Evolutionary conservation across 2,888 invertebrate species (phyloP).

Genomic region (Microctonus hyperodae): DNA sequence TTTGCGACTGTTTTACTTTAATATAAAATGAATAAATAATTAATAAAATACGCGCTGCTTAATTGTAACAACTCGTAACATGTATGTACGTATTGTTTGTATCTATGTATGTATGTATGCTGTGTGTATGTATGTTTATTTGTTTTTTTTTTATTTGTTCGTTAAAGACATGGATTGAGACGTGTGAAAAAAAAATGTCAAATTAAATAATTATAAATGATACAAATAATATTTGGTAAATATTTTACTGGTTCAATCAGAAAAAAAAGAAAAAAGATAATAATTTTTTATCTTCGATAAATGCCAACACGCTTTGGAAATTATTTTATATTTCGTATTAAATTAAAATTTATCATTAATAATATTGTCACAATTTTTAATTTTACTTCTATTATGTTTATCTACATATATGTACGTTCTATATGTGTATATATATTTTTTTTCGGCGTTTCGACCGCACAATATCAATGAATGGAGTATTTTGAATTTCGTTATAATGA

Average conservation of each 20-base stretch:
- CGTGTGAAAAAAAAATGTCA: slow-evolving; percentile 3
- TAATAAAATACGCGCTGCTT: slow-evolving; percentile 25
- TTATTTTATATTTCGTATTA: neutral
- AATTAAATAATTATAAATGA: neutral
- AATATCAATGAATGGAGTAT: neutral
- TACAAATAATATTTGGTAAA: slow-evolving; percentile 7
- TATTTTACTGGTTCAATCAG: neutral
- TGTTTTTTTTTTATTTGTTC: too few relatives aligned
- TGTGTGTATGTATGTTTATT: too few relatives aligned
- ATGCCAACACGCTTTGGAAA: neutral
- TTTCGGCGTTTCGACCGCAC: slow-evolving; percentile 1
- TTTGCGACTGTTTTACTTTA: slow-evolving; percentile 33
- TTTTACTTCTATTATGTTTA: neutral
- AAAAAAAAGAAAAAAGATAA: neutral
- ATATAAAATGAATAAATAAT: slow-evolving; percentile 12
- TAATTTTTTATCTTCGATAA: neutral
- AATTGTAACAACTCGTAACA: slow-evolving; percentile 27
- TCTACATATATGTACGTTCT: neutral
- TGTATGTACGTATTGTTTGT: slow-evolving; percentile 28
- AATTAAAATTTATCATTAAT: neutral
- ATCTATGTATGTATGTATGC: too few relatives aligned
- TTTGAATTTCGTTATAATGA: slow-evolving; percentile 18
- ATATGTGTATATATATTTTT: slow-evolving; percentile 1
- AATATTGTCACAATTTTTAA: neutral
- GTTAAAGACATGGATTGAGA: slow-evolving; percentile 3